Percentiles rank a stretch among this genome's conserved stretches.
These are phyloP conservation scores for Seira ritae DNA, from an alignment of 2,888 invertebrate genomes.

Conservation along the genomic window DNA sequence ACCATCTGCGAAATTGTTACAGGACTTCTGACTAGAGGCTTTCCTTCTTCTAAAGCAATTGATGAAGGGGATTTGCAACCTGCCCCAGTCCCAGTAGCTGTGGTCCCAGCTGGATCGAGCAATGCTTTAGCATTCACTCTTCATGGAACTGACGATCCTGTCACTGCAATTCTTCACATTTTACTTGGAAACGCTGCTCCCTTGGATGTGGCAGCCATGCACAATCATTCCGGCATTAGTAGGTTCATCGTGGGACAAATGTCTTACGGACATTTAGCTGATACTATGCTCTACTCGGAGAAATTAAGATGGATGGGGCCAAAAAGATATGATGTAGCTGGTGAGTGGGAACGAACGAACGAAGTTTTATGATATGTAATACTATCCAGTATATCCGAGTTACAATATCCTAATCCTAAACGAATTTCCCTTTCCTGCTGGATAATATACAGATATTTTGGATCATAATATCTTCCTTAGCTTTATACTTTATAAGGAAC, in stretches of 20 bases:
- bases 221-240: constrained; percentile 70
- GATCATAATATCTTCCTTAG: no score
- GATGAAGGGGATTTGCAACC: constrained; percentile 67
- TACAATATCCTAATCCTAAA: no score
- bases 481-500: no score
- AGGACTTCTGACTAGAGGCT: constrained; percentile 69
- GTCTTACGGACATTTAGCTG: constrained; percentile 91
- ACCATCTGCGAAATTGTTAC: constrained; percentile 85
- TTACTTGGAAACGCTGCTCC: constrained; percentile 79
- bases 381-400: no score
- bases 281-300: constrained; percentile 87
- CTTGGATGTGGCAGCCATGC: constrained; percentile 72
- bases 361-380: background rate
- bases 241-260: constrained; percentile 76
- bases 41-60: constrained; percentile 50
- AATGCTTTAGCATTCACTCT: constrained; percentile 86
- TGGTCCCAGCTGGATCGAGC: constrained; percentile 73
- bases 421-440: no score
- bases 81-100: constrained; percentile 65
- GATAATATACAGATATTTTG: no score
- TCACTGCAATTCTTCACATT: constrained; percentile 88
- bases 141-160: constrained; percentile 86
- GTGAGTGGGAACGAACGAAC: no score
- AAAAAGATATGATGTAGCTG: constrained; percentile 86
- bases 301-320: constrained; percentile 91